phyloP scores from a whole-genome alignment of 2,888 invertebrate genomes.

The Drosophila ochracea region DNA sequence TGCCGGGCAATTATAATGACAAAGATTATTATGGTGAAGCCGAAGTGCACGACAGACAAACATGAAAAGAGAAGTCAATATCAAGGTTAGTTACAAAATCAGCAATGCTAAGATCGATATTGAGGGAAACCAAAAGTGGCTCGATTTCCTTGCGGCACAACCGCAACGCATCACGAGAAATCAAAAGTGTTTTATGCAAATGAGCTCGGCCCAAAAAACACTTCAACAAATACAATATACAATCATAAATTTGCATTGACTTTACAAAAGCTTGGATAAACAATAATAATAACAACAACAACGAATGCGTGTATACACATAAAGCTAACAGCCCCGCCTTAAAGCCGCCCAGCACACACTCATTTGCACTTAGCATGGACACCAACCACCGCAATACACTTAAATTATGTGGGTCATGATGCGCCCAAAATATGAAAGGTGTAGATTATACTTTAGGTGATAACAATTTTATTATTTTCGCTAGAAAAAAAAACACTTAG shows the following conservation, averaged over 20 bases:
- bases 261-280: conserved; percentile 38
- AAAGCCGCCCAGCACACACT: conserved; percentile 29
- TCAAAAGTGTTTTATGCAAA: conserved; percentile 75
- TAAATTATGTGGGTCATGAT: conserved; percentile 66
- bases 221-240: conserved; percentile 35
- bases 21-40: conserved; percentile 23
- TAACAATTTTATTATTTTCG: not conserved
- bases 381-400: conserved; percentile 21
- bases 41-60: conserved; percentile 15
- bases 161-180: conserved; percentile 36
- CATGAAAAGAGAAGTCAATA: conserved; percentile 63
- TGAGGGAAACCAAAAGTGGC: conserved; percentile 48
- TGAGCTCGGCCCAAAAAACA: conserved; percentile 43
- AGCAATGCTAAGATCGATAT: conserved; percentile 33
- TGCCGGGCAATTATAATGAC: conserved; percentile 53
- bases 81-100: conserved; percentile 79
- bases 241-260: conserved; percentile 64
- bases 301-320: conserved; percentile 41
- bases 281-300: conserved; percentile 18
- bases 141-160: conserved; percentile 44
- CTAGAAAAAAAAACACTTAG: conserved; percentile 20
- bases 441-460: conserved; percentile 30
- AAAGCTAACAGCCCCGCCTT: conserved; percentile 36
- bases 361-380: conserved; percentile 16
- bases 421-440: conserved; percentile 41